These are phyloP conservation scores for Hirtodrosophila histrioides DNA, from an alignment of 2,888 invertebrate genomes.

Conservation along the genomic window DNA sequence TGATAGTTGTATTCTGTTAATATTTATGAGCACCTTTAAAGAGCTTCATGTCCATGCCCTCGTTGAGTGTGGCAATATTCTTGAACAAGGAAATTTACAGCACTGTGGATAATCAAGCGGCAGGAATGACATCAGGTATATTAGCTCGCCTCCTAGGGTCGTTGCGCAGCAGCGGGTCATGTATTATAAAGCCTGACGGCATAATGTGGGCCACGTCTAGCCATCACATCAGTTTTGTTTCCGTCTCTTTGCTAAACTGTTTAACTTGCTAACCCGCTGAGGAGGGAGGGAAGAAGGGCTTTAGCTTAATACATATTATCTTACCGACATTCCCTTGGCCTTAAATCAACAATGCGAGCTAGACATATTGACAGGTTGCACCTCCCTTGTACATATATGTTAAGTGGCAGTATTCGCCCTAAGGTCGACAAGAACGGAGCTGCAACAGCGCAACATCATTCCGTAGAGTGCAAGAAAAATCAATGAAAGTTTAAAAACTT, in stretches of 20 bases:
- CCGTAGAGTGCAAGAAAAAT: background rate
- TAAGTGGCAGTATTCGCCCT: conserved; percentile 46
- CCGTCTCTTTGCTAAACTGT: conserved; percentile 39
- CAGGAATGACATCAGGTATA: conserved; percentile 41
- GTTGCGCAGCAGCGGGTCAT: conserved; percentile 21
- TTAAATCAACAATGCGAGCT: conserved; percentile 47
- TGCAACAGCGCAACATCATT: conserved; percentile 3
- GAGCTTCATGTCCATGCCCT: no score
- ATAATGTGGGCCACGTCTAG: conserved; percentile 40
- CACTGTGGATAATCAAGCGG: conserved; percentile 11
- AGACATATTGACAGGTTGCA: conserved; percentile 51
- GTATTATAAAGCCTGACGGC: conserved; percentile 22
- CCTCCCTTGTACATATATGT: conserved; percentile 30
- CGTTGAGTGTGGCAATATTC: background rate
- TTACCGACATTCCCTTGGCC: conserved; percentile 37
- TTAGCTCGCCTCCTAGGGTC: conserved; percentile 13
- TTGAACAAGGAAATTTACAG: conserved; percentile 16
- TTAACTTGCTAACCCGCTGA: conserved; percentile 23
- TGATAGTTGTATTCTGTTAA: no score
- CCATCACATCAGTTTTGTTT: conserved; percentile 38
- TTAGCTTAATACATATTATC: conserved; percentile 33
- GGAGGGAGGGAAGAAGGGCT: background rate
- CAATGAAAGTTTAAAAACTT: conserved; percentile 2
- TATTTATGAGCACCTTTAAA: no score
- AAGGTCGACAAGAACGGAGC: conserved; percentile 48